A percentile compares a stretch with the other conserved stretches of the same genome.
phyloP scores from a whole-genome alignment of 2,888 invertebrate genomes.

The Eremobia ochroleuca region DNA sequence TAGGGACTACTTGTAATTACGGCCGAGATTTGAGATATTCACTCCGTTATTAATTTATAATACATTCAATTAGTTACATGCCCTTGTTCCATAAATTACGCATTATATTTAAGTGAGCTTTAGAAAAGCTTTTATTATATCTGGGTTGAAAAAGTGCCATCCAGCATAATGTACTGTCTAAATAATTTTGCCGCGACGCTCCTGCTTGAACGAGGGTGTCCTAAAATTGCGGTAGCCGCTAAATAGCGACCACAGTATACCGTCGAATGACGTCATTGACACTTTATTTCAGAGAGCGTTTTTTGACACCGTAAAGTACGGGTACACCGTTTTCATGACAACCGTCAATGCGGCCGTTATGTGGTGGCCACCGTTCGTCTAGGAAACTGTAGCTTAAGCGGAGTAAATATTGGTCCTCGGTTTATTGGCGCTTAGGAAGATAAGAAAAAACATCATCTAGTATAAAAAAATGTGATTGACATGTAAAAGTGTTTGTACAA shows the following conservation, averaged over 20 bases:
- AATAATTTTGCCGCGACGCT: not conserved
- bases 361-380: too few relatives aligned
- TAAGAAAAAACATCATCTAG: not conserved
- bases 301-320: too few relatives aligned
- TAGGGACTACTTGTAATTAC: constrained; percentile 46
- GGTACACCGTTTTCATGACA: too few relatives aligned
- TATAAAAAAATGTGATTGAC: too few relatives aligned
- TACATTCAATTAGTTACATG: constrained; percentile 47
- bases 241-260: not conserved
- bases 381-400: too few relatives aligned
- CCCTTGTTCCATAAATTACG: constrained; percentile 17
- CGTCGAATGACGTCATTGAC: not conserved
- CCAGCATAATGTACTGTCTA: not conserved
- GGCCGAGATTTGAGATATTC: constrained; percentile 36
- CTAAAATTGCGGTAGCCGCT: not conserved
- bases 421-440: too few relatives aligned
- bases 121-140: not conserved
- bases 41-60: constrained; percentile 29
- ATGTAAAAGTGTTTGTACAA: too few relatives aligned
- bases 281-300: not conserved
- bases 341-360: too few relatives aligned
- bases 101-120: not conserved
- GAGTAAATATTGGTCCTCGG: not conserved
- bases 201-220: too few relatives aligned
- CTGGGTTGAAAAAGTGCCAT: not conserved